A percentile compares a stretch with the other conserved stretches of the same genome.
phyloP scores from a whole-genome alignment of 2,113 vertebrate species.

The Martes martes region DNA sequence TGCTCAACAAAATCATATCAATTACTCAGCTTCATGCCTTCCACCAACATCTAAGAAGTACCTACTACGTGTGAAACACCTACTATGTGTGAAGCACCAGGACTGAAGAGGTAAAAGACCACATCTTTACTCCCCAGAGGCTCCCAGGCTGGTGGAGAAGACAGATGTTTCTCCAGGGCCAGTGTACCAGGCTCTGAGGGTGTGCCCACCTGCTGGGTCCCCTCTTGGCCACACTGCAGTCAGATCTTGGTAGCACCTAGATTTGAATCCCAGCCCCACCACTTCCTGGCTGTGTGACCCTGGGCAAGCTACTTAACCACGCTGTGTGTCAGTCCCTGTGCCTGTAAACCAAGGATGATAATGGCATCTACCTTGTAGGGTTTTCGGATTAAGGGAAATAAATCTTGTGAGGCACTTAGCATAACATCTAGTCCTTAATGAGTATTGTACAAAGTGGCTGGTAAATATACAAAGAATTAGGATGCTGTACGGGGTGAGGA shows the following conservation, averaged over 20 bases:
- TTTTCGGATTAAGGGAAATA: background rate
- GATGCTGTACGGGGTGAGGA: background rate
- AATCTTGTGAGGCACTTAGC: background rate
- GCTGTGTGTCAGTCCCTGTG: background rate
- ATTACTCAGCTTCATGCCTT: background rate
- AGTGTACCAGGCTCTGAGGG: background rate
- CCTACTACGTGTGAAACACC: background rate
- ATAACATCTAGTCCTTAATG: background rate
- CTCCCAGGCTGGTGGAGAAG: background rate
- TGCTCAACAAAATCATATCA: background rate
- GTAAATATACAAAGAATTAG: no score
- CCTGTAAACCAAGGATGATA: background rate
- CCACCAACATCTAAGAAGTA: background rate
- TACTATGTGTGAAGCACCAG: background rate
- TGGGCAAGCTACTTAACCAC: background rate
- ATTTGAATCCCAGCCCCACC: background rate
- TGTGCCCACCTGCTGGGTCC: background rate
- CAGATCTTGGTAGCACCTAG: background rate
- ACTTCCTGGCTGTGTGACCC: background rate
- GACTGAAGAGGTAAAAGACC: background rate
- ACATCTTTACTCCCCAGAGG: background rate
- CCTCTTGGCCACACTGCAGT: no score
- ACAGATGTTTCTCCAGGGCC: background rate
- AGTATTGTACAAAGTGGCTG: background rate
- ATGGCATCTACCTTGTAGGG: background rate